A percentile compares a stretch with the other conserved stretches of the same genome.
Conservation (phyloP, 2,888 invertebrate species). For the Caenorhabditis angaria region DNA sequence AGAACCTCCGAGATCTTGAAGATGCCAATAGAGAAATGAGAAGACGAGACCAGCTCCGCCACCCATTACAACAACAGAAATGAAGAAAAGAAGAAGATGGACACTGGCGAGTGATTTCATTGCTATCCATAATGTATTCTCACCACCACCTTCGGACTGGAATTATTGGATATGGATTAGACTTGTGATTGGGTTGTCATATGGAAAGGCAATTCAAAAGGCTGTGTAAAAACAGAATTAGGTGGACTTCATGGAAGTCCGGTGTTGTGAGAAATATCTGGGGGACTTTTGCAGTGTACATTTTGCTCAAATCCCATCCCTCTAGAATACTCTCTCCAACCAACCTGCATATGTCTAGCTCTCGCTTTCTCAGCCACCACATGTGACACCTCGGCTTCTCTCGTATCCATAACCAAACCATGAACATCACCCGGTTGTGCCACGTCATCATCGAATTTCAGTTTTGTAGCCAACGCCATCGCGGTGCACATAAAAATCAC, state of each 20-base stretch:
- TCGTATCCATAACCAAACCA: conserved; percentile 70
- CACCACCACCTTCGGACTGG: conserved; percentile 33
- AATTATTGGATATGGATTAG: no score
- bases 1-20: conserved; percentile 83
- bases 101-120: conserved; percentile 54
- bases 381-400: conserved; percentile 67
- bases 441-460: conserved; percentile 63
- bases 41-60: conserved; percentile 98
- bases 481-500: conserved; percentile 95
- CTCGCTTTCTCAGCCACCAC: conserved; percentile 71
- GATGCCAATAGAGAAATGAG: conserved; percentile 98
- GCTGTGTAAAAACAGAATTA: no score
- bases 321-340: background rate
- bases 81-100: conserved; percentile 64
- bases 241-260: no score
- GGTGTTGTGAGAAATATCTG: no score
- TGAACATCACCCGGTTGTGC: conserved; percentile 57
- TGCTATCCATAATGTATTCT: conserved; percentile 46
- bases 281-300: no score
- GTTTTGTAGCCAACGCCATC: conserved; percentile 78
- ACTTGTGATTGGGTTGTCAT: no score
- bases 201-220: no score
- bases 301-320: no score
- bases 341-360: conserved; percentile 28
- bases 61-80: conserved; percentile 99